Conservation (phyloP, 2,888 invertebrate genomes). For the Luffia ferchaultella region DNA sequence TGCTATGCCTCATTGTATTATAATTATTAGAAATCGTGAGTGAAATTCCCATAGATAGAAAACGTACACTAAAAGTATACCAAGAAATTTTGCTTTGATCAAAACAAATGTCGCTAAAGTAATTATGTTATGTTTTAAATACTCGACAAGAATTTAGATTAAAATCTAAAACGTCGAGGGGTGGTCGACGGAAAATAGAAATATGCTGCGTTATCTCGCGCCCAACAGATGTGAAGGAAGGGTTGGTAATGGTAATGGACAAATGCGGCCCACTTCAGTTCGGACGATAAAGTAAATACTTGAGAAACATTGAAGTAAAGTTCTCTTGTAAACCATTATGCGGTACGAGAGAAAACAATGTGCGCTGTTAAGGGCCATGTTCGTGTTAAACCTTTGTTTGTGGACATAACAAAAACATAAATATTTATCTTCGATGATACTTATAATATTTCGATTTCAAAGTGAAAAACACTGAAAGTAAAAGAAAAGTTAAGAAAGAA, state of each 20-base stretch:
- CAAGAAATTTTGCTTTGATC: too few relatives aligned
- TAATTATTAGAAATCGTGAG: too few relatives aligned
- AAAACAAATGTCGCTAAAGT: neutral
- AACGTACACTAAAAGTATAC: too few relatives aligned
- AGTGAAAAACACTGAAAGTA: too few relatives aligned
- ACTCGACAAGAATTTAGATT: slow-evolving; percentile 16
- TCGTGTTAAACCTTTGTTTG: neutral
- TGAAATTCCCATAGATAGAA: too few relatives aligned
- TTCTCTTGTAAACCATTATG: neutral
- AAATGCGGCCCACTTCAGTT: slow-evolving; percentile 9
- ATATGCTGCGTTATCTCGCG: slow-evolving; percentile 1
- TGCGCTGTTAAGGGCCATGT: neutral
- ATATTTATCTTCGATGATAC: too few relatives aligned
- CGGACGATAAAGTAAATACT: slow-evolving; percentile 45
- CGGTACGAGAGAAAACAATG: neutral
- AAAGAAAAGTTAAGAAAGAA: too few relatives aligned
- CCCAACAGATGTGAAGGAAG: slow-evolving; percentile 31
- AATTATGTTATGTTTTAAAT: neutral
- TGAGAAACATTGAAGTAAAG: slow-evolving; percentile 9
- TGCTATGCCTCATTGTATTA: too few relatives aligned
- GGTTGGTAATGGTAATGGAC: slow-evolving; percentile 49
- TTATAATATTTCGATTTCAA: too few relatives aligned
- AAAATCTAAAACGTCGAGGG: slow-evolving; percentile 19
- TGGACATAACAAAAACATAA: too few relatives aligned
- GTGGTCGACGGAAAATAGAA: slow-evolving; percentile 8